Evolutionary conservation across 53 echinoderm and acorn worm species (phyloP).

Genomic region (Henricia sp.): DNA sequence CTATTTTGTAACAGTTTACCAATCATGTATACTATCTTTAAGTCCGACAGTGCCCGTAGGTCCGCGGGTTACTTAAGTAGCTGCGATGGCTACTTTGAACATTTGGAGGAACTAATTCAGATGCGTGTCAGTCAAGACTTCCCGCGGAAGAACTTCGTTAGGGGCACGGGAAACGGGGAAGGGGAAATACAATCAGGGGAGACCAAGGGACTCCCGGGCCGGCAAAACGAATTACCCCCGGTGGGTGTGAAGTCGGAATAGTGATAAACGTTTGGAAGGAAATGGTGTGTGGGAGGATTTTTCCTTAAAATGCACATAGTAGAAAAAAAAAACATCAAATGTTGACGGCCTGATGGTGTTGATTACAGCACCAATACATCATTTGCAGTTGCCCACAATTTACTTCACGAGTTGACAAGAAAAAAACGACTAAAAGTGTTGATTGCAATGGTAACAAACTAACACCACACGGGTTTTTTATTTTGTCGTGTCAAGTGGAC

Average conservation of each 20-base stretch:
- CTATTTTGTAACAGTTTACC: background rate
- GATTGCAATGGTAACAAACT: no score
- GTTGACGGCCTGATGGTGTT: no score
- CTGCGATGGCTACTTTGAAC: background rate
- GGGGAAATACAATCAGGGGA: constrained; percentile 17
- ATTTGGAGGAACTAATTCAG: constrained; percentile 3
- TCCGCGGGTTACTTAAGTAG: background rate
- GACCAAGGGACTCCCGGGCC: background rate
- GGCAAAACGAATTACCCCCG: background rate
- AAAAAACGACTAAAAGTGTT: no score
- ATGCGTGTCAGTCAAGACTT: constrained; percentile 25
- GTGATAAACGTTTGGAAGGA: background rate
- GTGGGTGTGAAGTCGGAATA: constrained; percentile 1
- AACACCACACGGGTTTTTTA: no score
- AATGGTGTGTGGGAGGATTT: background rate
- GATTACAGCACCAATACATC: no score
- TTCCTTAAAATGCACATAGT: no score
- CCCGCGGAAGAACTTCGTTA: constrained; percentile 26
- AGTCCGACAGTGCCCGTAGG: background rate
- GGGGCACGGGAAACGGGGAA: constrained; percentile 3
- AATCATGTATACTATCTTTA: background rate
- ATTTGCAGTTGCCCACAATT: no score
- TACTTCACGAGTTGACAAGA: no score
- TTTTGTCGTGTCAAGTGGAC: no score
- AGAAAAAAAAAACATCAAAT: no score